A percentile compares a stretch with the other conserved stretches of the same genome.
Conservation (phyloP, 1,140 invertebrate species). For the Drosophila nigrodunni region DNA sequence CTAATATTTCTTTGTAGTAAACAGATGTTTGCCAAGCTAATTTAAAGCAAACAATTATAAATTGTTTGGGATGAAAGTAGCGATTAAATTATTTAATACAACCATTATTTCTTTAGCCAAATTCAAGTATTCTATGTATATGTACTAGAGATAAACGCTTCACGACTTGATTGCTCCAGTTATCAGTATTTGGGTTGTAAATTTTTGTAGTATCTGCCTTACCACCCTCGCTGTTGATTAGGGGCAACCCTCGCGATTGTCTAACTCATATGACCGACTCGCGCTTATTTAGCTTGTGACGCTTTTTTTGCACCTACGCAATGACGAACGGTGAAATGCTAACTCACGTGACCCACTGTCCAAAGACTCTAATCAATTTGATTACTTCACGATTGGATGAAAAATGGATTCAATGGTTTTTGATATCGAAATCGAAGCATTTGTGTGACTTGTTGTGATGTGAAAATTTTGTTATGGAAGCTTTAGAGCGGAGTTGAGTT, state of each 20-base stretch:
- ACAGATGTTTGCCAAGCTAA: too few relatives aligned
- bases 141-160: too few relatives aligned
- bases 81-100: too few relatives aligned
- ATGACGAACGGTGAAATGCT: constrained; percentile 43
- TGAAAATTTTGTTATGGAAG: neutral
- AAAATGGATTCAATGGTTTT: neutral
- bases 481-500: neutral
- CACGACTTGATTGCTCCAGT: neutral
- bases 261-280: constrained; percentile 63
- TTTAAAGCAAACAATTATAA: too few relatives aligned
- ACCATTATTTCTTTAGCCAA: too few relatives aligned
- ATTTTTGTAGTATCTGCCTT: neutral
- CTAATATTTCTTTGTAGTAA: too few relatives aligned
- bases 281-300: constrained; percentile 57
- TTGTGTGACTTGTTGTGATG: neutral
- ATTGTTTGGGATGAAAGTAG: too few relatives aligned
- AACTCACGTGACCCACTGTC: constrained; percentile 34
- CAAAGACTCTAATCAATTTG: constrained; percentile 39
- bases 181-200: too few relatives aligned
- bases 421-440: neutral
- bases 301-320: constrained; percentile 71
- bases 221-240: constrained; percentile 3
- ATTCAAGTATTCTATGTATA: too few relatives aligned
- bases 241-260: constrained; percentile 19
- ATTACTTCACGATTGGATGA: constrained; percentile 29